Base-by-base conservation (phyloP, 2,113 vertebrate genomes). In the Butorides virescens region DNA sequence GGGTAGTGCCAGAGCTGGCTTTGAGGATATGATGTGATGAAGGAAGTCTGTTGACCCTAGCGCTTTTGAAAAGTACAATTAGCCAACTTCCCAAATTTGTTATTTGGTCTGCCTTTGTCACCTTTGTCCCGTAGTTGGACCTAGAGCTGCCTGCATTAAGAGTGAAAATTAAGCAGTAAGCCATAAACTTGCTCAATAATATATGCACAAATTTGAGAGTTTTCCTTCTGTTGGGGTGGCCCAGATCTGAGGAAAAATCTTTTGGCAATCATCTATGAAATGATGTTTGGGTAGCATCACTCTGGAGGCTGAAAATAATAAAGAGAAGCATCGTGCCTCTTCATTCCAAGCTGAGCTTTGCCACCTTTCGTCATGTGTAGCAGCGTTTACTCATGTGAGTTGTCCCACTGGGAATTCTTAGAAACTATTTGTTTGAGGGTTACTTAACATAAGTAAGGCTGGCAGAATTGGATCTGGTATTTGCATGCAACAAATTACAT, bases 31-130 rank as follows among this genome's bases (percentile, higher is more conserved):
- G 63, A 79, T 32, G 23, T 14, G 13, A 86, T 66, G 75, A 79
- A 90, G 87, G 71, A 83, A 90, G 49, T 92, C 63, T 91, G 50
- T 79, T 97, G 92, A 42, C 53, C 39, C 46, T 86, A 89, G 79
- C 52, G 26, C 83, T 93, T 73, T 94, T 96, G 91, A 92, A 71
- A 97, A 94, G 87, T 91, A 10, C 90, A 92, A 20, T 96, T 94
- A 96, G 91, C 72, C 70, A 85, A 9, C 89, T 96, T 90, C 73
- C 93, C 91, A 94, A 96, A 90, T 87, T 25, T 93, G 82, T 53
- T 93, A 59, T 90, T 97, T 82, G 72, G 34, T 80, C 79, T 95
- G 90, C 71, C 75, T 97, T 97, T 96, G 88, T 92, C 87, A 70
- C 86, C 91, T 95, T 88, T 96, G 76, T 88, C 74, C 59, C 67